phyloP scores from a whole-genome alignment of 2,113 vertebrate species.

The Suricata suricatta region DNA sequence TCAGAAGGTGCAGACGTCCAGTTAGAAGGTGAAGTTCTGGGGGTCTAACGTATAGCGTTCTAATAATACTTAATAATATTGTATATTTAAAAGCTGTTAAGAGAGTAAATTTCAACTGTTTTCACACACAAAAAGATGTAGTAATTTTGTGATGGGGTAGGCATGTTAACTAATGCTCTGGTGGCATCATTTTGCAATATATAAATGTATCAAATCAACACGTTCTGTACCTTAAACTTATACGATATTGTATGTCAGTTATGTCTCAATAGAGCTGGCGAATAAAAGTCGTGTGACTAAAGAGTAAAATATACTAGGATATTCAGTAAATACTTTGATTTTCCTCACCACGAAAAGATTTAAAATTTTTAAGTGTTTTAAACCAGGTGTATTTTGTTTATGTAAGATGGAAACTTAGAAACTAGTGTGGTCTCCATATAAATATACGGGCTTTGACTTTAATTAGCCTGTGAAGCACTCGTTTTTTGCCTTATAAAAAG shows the following conservation, averaged over 20 bases:
- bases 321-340: conserved; percentile 31
- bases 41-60: neutral
- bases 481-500: neutral
- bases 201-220: neutral
- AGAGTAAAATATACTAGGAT: neutral
- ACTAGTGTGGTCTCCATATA: neutral
- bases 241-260: neutral
- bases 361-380: conserved; percentile 24
- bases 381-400: conserved; percentile 22
- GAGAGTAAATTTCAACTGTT: neutral
- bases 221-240: neutral
- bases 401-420: neutral
- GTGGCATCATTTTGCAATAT: neutral
- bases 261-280: neutral
- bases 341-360: neutral
- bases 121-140: neutral
- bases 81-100: neutral
- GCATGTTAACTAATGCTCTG: neutral
- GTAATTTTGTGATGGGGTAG: neutral
- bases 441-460: conserved; percentile 19
- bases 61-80: neutral
- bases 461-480: conserved; percentile 20
- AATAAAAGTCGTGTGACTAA: neutral
- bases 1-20: neutral
- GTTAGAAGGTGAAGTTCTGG: neutral